Conservation (phyloP, 1,140 invertebrate species). For the Parapsyche elsis region DNA sequence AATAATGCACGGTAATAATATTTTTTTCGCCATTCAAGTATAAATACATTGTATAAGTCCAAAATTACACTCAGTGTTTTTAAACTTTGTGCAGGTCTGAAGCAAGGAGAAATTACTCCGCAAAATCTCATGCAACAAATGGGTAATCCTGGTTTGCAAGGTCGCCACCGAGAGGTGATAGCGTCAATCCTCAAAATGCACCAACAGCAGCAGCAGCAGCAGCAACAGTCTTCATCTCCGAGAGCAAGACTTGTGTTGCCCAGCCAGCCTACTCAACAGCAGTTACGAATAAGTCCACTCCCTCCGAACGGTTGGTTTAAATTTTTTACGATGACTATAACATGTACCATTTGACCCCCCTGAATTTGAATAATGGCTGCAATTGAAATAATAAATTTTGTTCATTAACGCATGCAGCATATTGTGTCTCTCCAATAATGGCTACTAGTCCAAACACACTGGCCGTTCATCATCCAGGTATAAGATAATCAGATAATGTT, state of each 20-base stretch:
- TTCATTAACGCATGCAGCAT: constrained; percentile 69
- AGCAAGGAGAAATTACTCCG: constrained; percentile 78
- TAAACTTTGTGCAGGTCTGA: constrained; percentile 66
- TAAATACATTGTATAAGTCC: not conserved
- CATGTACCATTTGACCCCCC: not conserved
- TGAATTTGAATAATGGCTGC: not conserved
- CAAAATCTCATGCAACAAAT: constrained; percentile 80
- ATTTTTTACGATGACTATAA: constrained; percentile 16
- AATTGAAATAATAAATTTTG: not conserved
- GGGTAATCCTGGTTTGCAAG: constrained; percentile 76
- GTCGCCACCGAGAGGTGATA: constrained; percentile 77
- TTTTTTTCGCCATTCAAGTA: not conserved
- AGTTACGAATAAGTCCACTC: constrained; percentile 68
- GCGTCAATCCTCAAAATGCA: constrained; percentile 74
- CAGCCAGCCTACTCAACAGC: constrained; percentile 62
- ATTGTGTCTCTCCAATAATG: constrained; percentile 75
- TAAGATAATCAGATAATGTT: not conserved
- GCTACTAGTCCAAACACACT: constrained; percentile 73
- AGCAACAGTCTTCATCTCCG: constrained; percentile 57
- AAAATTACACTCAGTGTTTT: not conserved
- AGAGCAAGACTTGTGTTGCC: constrained; percentile 59
- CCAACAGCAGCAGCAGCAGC: constrained; percentile 53
- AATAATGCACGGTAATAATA: constrained; percentile 72
- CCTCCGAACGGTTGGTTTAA: constrained; percentile 66
- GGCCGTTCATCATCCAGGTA: constrained; percentile 73